phyloP scores from a whole-genome alignment of 2,113 vertebrate genomes.

The Triplophysa dalaica region DNA sequence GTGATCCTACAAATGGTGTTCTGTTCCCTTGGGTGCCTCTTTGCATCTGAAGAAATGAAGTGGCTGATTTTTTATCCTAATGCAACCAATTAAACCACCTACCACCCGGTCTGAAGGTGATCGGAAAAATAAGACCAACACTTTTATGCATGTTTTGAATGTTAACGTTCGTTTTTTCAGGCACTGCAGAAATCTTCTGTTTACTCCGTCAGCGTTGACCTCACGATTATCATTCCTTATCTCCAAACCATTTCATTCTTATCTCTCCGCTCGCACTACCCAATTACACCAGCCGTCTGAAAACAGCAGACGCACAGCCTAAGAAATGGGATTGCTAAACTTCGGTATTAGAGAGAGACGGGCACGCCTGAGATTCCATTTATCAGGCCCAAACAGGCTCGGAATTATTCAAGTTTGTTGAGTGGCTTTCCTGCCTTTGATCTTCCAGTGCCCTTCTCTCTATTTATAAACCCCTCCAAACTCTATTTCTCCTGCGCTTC shows the following conservation, averaged over 20 bases:
- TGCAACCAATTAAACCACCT: constrained; percentile 28
- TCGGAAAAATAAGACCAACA: constrained; percentile 1
- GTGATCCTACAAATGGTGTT: not conserved
- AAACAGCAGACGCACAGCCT: constrained; percentile 30
- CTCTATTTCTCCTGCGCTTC: constrained; percentile 37
- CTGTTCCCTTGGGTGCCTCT: constrained; percentile 14
- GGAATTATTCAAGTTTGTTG: constrained; percentile 59
- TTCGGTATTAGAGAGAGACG: constrained; percentile 21
- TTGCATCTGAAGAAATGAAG: constrained; percentile 21
- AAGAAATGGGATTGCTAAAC: constrained; percentile 51
- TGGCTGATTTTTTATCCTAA: not conserved
- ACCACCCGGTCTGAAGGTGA: constrained; percentile 3
- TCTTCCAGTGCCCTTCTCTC: constrained; percentile 58
- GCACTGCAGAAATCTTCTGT: not conserved
- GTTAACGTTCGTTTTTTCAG: not conserved
- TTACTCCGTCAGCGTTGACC: constrained; percentile 28
- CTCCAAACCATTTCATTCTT: constrained; percentile 29
- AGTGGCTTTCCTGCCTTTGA: constrained; percentile 60
- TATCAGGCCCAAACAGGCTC: constrained; percentile 59
- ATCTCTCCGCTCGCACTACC: not conserved
- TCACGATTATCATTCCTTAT: constrained; percentile 38
- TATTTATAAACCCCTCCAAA: constrained; percentile 55
- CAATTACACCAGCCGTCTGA: not conserved
- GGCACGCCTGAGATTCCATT: constrained; percentile 56
- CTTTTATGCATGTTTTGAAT: constrained; percentile 6